Conservation (phyloP, 2,888 invertebrate species). For the Serrognathus titanus region DNA sequence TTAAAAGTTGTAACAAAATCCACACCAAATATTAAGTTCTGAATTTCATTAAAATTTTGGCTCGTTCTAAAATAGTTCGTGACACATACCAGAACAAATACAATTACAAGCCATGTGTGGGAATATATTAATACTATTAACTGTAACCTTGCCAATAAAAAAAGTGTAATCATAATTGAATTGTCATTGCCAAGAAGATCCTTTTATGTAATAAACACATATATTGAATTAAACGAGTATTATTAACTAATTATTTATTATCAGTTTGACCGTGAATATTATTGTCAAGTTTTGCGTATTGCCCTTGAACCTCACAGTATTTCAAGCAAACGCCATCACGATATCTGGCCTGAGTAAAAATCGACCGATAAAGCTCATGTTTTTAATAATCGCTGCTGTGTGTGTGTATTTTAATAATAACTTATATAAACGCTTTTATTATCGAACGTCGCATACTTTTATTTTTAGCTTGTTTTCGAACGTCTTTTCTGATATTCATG, state of each 20-base stretch:
- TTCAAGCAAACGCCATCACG: neutral
- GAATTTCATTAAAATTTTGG: too few relatives aligned
- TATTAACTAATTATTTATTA: conserved; percentile 45
- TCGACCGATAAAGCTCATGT: too few relatives aligned
- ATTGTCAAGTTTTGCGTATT: conserved; percentile 28
- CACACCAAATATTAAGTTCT: too few relatives aligned
- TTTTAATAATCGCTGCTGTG: too few relatives aligned
- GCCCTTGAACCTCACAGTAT: conserved; percentile 24
- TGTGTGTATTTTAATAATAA: too few relatives aligned
- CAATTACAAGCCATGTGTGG: neutral
- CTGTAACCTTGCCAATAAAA: conserved; percentile 16
- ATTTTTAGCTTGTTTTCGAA: neutral
- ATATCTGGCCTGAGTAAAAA: neutral
- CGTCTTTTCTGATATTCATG: neutral
- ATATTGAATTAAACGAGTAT: conserved; percentile 40
- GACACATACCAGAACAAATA: too few relatives aligned
- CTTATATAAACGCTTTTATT: conserved; percentile 1
- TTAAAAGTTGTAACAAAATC: too few relatives aligned
- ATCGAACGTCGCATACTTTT: conserved; percentile 6
- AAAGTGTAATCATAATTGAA: conserved; percentile 13
- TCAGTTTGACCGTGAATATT: conserved; percentile 45
- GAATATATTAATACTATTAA: conserved; percentile 7
- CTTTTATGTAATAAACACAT: conserved; percentile 37
- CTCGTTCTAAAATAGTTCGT: too few relatives aligned
- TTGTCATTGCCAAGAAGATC: conserved; percentile 15